Evolutionary conservation across 2,888 invertebrate species (phyloP).

Genomic region (Conus canariensis): DNA sequence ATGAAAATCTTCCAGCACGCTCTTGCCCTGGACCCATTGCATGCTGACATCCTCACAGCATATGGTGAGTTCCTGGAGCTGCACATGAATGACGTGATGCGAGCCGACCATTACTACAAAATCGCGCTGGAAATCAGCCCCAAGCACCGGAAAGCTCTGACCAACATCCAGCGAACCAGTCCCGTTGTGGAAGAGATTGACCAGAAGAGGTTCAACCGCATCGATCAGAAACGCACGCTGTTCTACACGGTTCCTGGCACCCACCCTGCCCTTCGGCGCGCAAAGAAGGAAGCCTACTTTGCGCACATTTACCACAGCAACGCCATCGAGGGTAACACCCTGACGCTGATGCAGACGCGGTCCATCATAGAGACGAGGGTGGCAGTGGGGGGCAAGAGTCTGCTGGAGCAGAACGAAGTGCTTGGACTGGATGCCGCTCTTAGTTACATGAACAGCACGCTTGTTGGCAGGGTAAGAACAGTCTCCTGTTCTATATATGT

Average conservation of each 20-base stretch:
- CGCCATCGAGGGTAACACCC: slow-evolving; percentile 98
- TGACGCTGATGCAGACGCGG: slow-evolving; percentile 94
- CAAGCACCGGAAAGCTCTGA: slow-evolving; percentile 82
- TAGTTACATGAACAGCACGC: slow-evolving; percentile 90
- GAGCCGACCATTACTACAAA: slow-evolving; percentile 92
- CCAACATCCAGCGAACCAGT: slow-evolving; percentile 90
- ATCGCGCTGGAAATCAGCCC: slow-evolving; percentile 91
- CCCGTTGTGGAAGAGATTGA: slow-evolving; percentile 93
- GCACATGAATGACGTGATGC: slow-evolving; percentile 89
- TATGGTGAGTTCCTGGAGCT: slow-evolving; percentile 96
- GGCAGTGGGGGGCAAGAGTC: slow-evolving; percentile 91
- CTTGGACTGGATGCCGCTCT: slow-evolving; percentile 93
- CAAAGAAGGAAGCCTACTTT: slow-evolving; percentile 97
- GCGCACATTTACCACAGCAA: slow-evolving; percentile 97
- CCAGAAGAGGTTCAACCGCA: slow-evolving; percentile 86
- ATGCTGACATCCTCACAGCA: slow-evolving; percentile 94
- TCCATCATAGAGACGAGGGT: slow-evolving; percentile 93
- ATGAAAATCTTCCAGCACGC: slow-evolving; percentile 86
- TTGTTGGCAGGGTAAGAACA: slow-evolving; percentile 77
- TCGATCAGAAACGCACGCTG: slow-evolving; percentile 91
- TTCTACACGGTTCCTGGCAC: slow-evolving; percentile 90
- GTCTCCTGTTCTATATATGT: neutral
- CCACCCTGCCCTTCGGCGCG: slow-evolving; percentile 89
- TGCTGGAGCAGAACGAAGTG: slow-evolving; percentile 98
- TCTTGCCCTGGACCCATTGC: slow-evolving; percentile 91